phyloP scores from a whole-genome alignment of 2,797 vertebrate genomes.

The Capromys pilorides region DNA sequence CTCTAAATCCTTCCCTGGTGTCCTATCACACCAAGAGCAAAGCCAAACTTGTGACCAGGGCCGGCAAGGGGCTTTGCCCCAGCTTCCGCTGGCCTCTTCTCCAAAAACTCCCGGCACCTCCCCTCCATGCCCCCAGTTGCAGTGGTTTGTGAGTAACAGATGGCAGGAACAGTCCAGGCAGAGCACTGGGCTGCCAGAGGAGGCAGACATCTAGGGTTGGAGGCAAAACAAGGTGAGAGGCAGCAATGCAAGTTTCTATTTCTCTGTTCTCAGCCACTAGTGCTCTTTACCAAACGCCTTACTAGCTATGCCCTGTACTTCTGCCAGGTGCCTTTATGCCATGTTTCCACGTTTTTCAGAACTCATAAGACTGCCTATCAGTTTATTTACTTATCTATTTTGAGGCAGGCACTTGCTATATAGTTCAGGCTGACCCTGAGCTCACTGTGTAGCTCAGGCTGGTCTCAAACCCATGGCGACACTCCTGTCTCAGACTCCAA shows the following conservation, averaged over 20 bases:
- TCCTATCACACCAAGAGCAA: not conserved
- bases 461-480: not conserved
- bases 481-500: not conserved
- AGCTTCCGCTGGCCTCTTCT: not conserved
- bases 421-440: too few species aligned
- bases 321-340: not conserved
- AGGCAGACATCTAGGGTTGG: not conserved
- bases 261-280: not conserved
- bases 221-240: not conserved
- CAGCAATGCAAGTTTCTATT: not conserved
- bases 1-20: not conserved
- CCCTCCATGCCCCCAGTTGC: too few species aligned
- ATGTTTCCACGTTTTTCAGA: conserved; percentile 22
- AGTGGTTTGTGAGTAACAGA: not conserved
- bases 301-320: not conserved
- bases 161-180: not conserved
- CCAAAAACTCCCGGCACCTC: not conserved
- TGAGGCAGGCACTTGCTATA: not conserved
- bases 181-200: not conserved
- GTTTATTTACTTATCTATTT: not conserved
- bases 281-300: not conserved
- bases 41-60: not conserved
- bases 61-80: not conserved
- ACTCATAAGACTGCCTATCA: not conserved
- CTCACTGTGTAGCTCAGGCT: not conserved